Base-by-base conservation (phyloP, 2,113 vertebrate genomes). In the Channa argus region DNA sequence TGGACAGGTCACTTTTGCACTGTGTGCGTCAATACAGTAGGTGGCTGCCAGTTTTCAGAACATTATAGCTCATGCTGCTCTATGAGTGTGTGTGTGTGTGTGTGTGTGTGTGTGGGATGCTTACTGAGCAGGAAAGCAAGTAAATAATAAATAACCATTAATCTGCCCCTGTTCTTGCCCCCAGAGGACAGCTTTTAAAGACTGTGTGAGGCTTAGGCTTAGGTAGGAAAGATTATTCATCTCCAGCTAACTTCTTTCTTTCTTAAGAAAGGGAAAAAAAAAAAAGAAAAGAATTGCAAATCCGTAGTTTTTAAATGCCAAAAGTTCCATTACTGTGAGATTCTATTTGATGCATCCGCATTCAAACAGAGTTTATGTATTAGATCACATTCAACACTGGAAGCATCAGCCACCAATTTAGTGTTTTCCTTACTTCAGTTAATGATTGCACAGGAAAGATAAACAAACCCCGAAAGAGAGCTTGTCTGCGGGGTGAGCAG, bases 81-180 rank as follows among this genome's bases (percentile, higher is more conserved):
- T 41, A 54, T 50, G 64, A 58, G 46, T 47, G 9, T 14, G n/a
- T 46, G 15, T 60, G 56, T 58, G 6, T 44, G 63, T 51, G 76
- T 33, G 61, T 33, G 59, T n/a, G n/a, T n/a, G n/a, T n/a, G n/a
- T n/a, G n/a, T n/a, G n/a, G n/a, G n/a, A n/a, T 34, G 46, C 58
- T 74, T 64, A 44, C 50, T 58, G n/a, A 47, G 46, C 3, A 49
- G 45, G 56, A 15, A 69, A 64, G 84, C 67, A 82, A 87, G 85
- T 83, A 83, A 80, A 89, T 86, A 86, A 87, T 88, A 91, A 88
- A 24, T 86, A 90, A 88, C 67, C 86, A 86, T 84, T 74, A 83
- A 91, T 92, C 87, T 87, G 77, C 81, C 66, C 59, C 75, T 81
- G 77, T 74, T 76, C 60, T 65, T 49, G 65, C 69, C 71, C 86